A percentile compares a stretch with the other conserved stretches of the same genome.
phyloP scores from a whole-genome alignment of 2,113 vertebrate genomes.

The Ploceus nigricollis region DNA sequence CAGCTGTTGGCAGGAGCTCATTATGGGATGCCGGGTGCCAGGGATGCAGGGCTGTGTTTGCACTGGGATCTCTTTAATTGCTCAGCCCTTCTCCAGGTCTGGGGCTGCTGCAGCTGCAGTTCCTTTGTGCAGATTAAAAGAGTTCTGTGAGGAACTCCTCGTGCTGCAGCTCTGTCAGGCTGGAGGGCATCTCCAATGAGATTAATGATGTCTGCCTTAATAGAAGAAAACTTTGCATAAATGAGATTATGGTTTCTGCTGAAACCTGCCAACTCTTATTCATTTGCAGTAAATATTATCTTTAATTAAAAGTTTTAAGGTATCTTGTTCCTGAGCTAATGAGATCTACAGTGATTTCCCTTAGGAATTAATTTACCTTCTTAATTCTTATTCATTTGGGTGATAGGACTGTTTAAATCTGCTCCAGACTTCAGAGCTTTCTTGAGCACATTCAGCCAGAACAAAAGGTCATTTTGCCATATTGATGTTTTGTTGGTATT shows the following conservation, averaged over 20 bases:
- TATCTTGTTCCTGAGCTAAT: slow-evolving; percentile 77
- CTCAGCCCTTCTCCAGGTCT: slow-evolving; percentile 53
- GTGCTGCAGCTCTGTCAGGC: slow-evolving; percentile 64
- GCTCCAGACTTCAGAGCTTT: slow-evolving; percentile 50
- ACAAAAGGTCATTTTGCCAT: slow-evolving; percentile 51
- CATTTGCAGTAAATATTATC: slow-evolving; percentile 80
- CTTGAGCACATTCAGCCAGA: slow-evolving; percentile 7
- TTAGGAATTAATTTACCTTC: slow-evolving; percentile 79
- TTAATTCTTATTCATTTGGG: slow-evolving; percentile 74
- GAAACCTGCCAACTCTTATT: slow-evolving; percentile 77
- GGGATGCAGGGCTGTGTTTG: slow-evolving; percentile 19
- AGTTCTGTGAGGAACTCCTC: slow-evolving; percentile 36
- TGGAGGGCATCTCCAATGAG: slow-evolving; percentile 71
- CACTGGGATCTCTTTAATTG: slow-evolving; percentile 70
- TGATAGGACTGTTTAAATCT: slow-evolving; percentile 59
- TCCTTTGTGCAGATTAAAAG: slow-evolving; percentile 75
- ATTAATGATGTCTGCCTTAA: slow-evolving; percentile 76
- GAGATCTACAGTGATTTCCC: slow-evolving; percentile 79
- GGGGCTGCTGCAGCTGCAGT: slow-evolving; percentile 66
- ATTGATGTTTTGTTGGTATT: slow-evolving; percentile 51
- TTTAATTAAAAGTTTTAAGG: slow-evolving; percentile 85
- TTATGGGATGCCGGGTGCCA: slow-evolving; percentile 34
- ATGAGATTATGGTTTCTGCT: slow-evolving; percentile 72
- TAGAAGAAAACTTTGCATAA: slow-evolving; percentile 71
- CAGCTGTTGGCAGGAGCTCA: slow-evolving; percentile 43